Evolutionary conservation across 2,888 invertebrate species (phyloP), one percentile per base, ranked within the genome.

Genomic region (Habrosyne pyritoides): DNA sequence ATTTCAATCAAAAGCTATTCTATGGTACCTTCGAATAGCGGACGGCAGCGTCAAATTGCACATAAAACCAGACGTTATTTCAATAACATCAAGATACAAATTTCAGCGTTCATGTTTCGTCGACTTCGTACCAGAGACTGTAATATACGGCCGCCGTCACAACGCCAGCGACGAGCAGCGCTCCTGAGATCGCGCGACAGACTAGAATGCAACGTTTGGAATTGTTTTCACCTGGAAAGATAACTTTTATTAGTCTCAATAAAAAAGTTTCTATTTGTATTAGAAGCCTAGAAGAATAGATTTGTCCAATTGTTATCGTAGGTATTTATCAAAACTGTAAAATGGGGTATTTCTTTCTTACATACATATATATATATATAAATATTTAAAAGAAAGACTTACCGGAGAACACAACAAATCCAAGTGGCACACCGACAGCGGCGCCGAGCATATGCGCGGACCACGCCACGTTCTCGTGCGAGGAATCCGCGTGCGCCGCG

Each of bases 361-460:
- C n/a, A n/a, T n/a, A n/a, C n/a, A n/a, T n/a, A n/a, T n/a, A n/a
- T n/a, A n/a, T n/a, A n/a, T n/a, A n/a, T n/a, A n/a, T n/a, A n/a
- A n/a, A n/a, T 5, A 24, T 22, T 21, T n/a, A 42, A 12, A 10
- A n/a, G n/a, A n/a, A n/a, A n/a, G n/a, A 54, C 76, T 66, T 54
- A 92, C 89, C 91, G 52, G 79, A 87, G 66, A 93, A 95, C 10
- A 94, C 79, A 10, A 95, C 80, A 56, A 95, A 93, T 6, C 95
- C 95, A 2, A 95, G 72, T 6, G 95, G 86, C 1, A 95, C 84
- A 0, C 96, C 96, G 0, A 94, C 92, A 0, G 94, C 78, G 2
- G 95, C 96, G 4, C 96, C 96, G 6, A 95, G 93, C 14, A 93
- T 87, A 75, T 96, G 96, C 5, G 96, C 96, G 0, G 95, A 94